Conservation (phyloP, 2,113 vertebrate species). For the Chaetura pelagica region DNA sequence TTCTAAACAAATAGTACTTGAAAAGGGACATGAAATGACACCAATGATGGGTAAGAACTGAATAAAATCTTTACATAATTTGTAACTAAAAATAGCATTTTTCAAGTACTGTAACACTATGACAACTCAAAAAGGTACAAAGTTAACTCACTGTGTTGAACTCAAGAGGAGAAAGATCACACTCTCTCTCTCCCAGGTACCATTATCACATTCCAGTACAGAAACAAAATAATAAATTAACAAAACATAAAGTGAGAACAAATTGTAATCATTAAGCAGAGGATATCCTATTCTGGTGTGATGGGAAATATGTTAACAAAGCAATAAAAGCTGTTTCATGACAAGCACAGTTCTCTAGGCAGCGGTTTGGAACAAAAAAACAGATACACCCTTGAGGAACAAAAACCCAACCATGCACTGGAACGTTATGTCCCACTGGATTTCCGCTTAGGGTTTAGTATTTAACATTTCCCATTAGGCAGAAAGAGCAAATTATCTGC, state of each 20-base stretch:
- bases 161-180: neutral
- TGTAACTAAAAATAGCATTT: neutral
- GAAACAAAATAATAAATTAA: neutral
- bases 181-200: neutral
- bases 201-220: accelerated
- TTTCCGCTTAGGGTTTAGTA: neutral
- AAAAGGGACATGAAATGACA: neutral
- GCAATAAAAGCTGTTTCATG: neutral
- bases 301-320: neutral
- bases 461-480: neutral
- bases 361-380: neutral
- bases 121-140: neutral
- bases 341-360: neutral
- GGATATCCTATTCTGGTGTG: neutral
- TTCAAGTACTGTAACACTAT: neutral
- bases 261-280: neutral
- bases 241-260: neutral
- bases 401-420: neutral
- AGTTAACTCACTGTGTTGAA: neutral
- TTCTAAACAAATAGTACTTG: neutral
- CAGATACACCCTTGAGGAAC: neutral
- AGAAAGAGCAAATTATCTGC: neutral
- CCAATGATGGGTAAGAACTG: neutral
- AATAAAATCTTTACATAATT: neutral
- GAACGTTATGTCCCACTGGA: neutral